Percentiles rank a stretch among this genome's conserved stretches.
Evolutionary conservation across 2,113 vertebrate species (phyloP).

Genomic region (Caranx melampygus): DNA sequence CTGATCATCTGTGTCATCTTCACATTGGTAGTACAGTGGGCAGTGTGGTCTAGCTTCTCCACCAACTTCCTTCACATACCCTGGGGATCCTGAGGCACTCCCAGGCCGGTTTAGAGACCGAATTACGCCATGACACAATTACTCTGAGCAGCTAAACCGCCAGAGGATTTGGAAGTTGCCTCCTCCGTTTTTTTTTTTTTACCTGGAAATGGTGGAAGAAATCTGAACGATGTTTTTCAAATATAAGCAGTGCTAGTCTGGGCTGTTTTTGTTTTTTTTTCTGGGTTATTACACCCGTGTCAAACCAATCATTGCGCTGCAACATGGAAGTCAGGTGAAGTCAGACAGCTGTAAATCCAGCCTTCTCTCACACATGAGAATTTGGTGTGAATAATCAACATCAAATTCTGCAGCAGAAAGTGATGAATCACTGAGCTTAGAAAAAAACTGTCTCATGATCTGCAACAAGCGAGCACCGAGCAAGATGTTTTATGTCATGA

Average conservation of each 20-base stretch:
- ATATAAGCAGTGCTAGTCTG: background rate
- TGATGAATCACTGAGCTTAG: background rate
- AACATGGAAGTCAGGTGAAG: background rate
- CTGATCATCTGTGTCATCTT: constrained; percentile 54
- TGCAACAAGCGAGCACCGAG: background rate
- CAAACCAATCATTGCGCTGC: constrained; percentile 3
- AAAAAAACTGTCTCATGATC: constrained; percentile 17
- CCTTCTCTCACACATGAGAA: background rate
- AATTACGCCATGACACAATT: constrained; percentile 40
- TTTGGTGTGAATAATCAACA: constrained; percentile 19
- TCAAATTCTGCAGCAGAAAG: constrained; percentile 7
- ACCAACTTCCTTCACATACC: constrained; percentile 37
- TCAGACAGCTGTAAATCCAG: background rate
- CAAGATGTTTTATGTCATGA: constrained; percentile 8
- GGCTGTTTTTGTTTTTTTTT: background rate
- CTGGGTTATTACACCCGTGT: background rate
- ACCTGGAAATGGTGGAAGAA: background rate
- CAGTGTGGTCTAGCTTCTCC: constrained; percentile 34
- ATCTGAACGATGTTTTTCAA: constrained; percentile 3
- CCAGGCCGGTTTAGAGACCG: constrained; percentile 22
- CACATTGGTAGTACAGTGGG: constrained; percentile 18
- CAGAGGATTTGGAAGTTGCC: constrained; percentile 17
- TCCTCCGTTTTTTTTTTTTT: background rate
- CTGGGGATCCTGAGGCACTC: constrained; percentile 38
- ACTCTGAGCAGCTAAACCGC: constrained; percentile 32